Percentiles rank a stretch among this genome's conserved stretches.
Conservation (phyloP, 2,888 invertebrate genomes). For the Lysandra coridon region DNA sequence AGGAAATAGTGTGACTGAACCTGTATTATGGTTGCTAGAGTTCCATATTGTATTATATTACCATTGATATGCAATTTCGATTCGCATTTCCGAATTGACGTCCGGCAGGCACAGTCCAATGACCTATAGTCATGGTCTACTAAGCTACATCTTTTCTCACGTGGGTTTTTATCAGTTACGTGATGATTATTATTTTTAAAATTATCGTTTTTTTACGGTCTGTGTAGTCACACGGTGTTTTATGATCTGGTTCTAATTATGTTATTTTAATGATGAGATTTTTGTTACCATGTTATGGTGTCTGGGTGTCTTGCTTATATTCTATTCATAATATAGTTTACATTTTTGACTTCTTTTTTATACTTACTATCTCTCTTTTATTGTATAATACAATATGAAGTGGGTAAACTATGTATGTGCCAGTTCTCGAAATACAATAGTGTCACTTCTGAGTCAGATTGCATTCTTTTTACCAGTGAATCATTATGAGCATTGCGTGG, state of each 20-base stretch:
- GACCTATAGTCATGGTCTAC: constrained; percentile 45
- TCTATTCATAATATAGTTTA: not conserved
- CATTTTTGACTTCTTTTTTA: not conserved
- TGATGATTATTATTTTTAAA: not conserved
- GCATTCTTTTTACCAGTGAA: constrained; percentile 33
- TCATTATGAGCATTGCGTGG: constrained; percentile 33
- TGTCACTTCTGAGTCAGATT: constrained; percentile 26
- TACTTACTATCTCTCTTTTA: not conserved
- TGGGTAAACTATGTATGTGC: not conserved
- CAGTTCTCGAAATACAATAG: constrained; percentile 26
- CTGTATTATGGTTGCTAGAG: constrained; percentile 42
- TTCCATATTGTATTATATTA: constrained; percentile 46
- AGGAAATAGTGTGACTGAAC: constrained; percentile 73
- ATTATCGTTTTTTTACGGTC: not conserved
- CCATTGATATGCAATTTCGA: constrained; percentile 67
- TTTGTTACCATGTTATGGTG: not conserved
- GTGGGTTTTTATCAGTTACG: constrained; percentile 1
- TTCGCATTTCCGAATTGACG: constrained; percentile 62
- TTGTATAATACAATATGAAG: not conserved
- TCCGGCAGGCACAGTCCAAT: constrained; percentile 55
- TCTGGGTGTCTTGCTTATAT: not conserved
- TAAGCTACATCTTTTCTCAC: constrained; percentile 15
- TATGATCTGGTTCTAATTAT: constrained; percentile 1
- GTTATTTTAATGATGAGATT: not conserved
- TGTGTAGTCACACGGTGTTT: not conserved